Evolutionary conservation across 1,140 invertebrate genomes (phyloP).

Genomic region (Drosophila lini): DNA sequence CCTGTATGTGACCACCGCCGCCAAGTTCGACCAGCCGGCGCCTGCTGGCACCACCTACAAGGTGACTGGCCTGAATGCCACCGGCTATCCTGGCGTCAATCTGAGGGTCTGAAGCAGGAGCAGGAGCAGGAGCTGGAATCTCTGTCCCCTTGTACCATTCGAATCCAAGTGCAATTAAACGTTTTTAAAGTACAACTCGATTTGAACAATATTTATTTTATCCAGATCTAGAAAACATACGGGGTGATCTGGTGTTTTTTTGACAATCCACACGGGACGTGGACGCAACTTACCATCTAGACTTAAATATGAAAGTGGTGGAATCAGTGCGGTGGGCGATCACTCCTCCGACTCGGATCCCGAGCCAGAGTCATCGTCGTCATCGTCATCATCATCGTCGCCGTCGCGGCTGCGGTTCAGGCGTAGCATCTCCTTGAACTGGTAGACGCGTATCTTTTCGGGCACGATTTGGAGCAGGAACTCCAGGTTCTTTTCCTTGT

Average conservation of each 20-base stretch:
- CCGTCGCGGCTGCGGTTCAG: slow-evolving; percentile 53
- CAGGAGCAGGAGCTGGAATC: not conserved
- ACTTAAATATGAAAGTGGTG: slow-evolving; percentile 1
- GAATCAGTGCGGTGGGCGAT: slow-evolving; percentile 3
- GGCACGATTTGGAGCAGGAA: slow-evolving; percentile 81
- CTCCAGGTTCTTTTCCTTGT: slow-evolving; percentile 71
- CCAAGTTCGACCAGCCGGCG: slow-evolving; percentile 86
- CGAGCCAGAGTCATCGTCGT: slow-evolving; percentile 10
- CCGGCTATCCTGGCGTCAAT: slow-evolving; percentile 84
- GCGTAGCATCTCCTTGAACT: slow-evolving; percentile 75
- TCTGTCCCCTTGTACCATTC: slow-evolving; percentile 1
- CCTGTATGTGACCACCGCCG: slow-evolving; percentile 91
- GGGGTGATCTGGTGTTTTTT: not conserved
- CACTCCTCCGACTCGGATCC: slow-evolving; percentile 28
- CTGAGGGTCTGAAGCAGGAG: slow-evolving; percentile 53
- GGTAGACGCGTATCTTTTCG: slow-evolving; percentile 76
- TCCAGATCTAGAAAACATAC: not conserved
- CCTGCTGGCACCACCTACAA: slow-evolving; percentile 90
- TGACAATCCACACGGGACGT: not conserved
- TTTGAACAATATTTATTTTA: not conserved
- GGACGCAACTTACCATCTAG: slow-evolving; percentile 11
- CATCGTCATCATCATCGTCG: slow-evolving; percentile 29
- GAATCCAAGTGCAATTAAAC: slow-evolving; percentile 57
- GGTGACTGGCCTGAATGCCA: slow-evolving; percentile 88
- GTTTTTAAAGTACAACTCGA: slow-evolving; percentile 1